Conservation (phyloP, 2,888 invertebrate genomes). For the Tinea pellionella region DNA sequence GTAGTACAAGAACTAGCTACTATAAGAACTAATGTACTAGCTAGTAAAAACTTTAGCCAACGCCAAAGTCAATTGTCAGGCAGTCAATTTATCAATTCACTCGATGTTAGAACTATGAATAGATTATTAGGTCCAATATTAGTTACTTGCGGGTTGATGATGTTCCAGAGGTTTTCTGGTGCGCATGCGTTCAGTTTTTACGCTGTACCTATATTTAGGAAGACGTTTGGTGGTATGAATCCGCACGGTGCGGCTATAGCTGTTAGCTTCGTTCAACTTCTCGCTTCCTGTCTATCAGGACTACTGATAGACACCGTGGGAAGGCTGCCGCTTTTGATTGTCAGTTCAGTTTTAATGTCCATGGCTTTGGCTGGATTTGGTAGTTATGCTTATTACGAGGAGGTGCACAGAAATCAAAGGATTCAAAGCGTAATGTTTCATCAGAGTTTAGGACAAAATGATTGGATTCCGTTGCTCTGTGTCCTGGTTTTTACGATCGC, state of each 20-base stretch:
- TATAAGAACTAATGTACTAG: constrained; percentile 75
- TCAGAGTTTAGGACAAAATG: constrained; percentile 71
- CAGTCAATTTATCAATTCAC: constrained; percentile 47
- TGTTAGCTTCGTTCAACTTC: constrained; percentile 84
- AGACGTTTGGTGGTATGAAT: constrained; percentile 84
- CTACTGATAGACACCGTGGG: constrained; percentile 89
- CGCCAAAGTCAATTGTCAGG: constrained; percentile 56
- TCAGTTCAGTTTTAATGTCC: constrained; percentile 87
- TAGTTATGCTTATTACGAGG: constrained; percentile 85
- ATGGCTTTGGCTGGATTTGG: constrained; percentile 88
- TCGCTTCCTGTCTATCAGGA: constrained; percentile 86
- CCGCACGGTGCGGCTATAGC: constrained; percentile 88
- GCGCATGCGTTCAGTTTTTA: constrained; percentile 89
- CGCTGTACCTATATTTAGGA: constrained; percentile 87
- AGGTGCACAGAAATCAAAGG: constrained; percentile 69
- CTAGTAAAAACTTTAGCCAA: constrained; percentile 63
- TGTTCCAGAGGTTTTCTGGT: constrained; percentile 87
- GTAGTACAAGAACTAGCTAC: constrained; percentile 80
- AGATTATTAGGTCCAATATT: constrained; percentile 76
- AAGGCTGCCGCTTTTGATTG: constrained; percentile 83
- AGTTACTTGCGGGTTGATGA: constrained; percentile 88
- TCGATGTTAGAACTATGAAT: constrained; percentile 58
- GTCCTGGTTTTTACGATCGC: constrained; percentile 87
- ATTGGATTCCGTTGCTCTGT: constrained; percentile 87
- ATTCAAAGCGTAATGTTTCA: constrained; percentile 63